Conservation (phyloP, 2,113 vertebrate species). For the Ptyas mucosa region DNA sequence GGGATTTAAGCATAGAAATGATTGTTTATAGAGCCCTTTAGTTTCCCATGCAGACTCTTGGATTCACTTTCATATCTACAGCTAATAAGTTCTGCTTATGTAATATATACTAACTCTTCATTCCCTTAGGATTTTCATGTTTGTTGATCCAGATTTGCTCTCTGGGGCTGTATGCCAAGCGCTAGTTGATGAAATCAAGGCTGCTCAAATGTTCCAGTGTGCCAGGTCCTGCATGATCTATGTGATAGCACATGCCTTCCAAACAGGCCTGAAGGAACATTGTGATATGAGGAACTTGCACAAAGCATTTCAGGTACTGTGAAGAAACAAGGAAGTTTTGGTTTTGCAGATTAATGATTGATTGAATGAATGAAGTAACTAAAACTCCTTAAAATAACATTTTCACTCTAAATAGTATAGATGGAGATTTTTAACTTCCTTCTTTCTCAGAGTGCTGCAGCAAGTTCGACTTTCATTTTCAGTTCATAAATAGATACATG, state of each 20-base stretch:
- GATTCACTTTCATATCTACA: neutral
- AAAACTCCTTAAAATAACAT: neutral
- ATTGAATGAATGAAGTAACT: neutral
- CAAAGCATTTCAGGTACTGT: slow-evolving; percentile 74
- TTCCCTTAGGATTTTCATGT: slow-evolving; percentile 81
- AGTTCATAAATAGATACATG: neutral
- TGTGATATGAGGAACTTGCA: slow-evolving; percentile 66
- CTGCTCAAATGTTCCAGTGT: slow-evolving; percentile 53
- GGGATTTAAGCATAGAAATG: neutral
- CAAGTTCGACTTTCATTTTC: neutral
- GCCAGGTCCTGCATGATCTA: slow-evolving; percentile 73
- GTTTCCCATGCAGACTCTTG: neutral
- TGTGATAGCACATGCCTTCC: slow-evolving; percentile 78
- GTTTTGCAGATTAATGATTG: neutral
- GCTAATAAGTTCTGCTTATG: neutral
- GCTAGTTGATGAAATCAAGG: slow-evolving; percentile 73
- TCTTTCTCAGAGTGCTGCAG: neutral
- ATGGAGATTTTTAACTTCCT: neutral
- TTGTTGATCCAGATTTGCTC: slow-evolving; percentile 85
- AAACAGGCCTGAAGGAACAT: slow-evolving; percentile 76
- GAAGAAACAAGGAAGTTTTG: neutral
- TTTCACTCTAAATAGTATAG: neutral
- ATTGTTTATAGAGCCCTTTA: neutral
- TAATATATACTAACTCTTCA: neutral
- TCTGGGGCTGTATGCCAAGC: slow-evolving; percentile 73